Evolutionary conservation across 2,797 vertebrate species (phyloP).

Genomic region (Carcharodon carcharias): DNA sequence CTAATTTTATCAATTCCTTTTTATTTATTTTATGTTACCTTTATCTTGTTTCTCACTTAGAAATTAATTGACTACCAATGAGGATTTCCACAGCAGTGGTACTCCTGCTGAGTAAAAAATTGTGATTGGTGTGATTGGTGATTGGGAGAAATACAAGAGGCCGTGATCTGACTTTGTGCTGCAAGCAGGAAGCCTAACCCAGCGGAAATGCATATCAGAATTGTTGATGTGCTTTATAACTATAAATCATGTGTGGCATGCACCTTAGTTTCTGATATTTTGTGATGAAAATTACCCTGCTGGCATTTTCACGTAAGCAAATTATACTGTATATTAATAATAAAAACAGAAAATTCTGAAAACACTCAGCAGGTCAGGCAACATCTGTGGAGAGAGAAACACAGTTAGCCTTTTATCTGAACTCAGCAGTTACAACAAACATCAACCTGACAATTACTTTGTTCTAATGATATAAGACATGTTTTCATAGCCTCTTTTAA

Average conservation of each 20-base stretch:
- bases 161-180: not conserved
- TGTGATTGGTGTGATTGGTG: not conserved
- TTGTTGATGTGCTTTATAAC: not conserved
- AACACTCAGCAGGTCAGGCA: not conserved
- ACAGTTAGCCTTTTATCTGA: not conserved
- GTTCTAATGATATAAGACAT: not conserved
- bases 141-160: not conserved
- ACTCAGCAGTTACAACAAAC: not conserved
- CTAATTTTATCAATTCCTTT: not conserved
- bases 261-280: not conserved
- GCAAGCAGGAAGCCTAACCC: not conserved
- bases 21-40: not conserved
- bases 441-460: not conserved
- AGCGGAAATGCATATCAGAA: not conserved
- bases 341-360: constrained; percentile 9
- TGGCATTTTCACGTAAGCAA: not conserved
- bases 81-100: not conserved
- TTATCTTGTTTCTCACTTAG: not conserved
- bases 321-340: not conserved
- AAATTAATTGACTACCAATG: not conserved
- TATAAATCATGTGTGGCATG: not conserved
- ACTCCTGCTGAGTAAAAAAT: not conserved
- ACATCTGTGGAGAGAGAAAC: not conserved
- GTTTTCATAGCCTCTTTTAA: not conserved
- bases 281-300: not conserved